Evolutionary conservation across 2,113 vertebrate genomes (phyloP), one percentile per base, ranked within the genome.

Genomic region (Pampusana beccarii): DNA sequence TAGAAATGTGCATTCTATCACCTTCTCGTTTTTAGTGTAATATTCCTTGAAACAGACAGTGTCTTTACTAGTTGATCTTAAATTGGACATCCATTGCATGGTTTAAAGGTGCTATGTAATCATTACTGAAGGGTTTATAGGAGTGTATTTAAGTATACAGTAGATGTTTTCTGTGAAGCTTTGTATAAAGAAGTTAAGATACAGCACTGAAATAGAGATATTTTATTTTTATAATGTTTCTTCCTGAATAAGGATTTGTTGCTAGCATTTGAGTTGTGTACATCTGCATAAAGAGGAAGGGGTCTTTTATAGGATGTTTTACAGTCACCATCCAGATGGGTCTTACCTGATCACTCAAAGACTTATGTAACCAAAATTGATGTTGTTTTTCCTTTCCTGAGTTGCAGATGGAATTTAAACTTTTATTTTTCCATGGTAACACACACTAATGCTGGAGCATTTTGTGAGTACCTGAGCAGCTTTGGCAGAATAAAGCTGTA

Each of bases 351-450:
- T 94, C 42, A 26, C 31, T 93, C 36, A 86, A 38, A 89, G 62
- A 60, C 50, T 88, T 88, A 34, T 0, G 16, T 57, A 71, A 80
- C 29, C 0, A 0, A 75, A 85, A 77, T 71, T 65, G 46, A 51
- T 70, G 29, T 75, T 86, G 16, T 60, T 86, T 95, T 67, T 78
- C 10, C 53, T 86, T 88, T 80, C 31, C 36, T 70, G 46, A 88
- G 33, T 57, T 78, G 54, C 28, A 44, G 73, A 85, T 29, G 34
- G 57, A 92, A 65, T 89, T 60, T 71, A 90, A 90, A 93, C 65
- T 78, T 84, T 53, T 81, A 14, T 64, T 94, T 97, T 92, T 38
- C 87, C 56, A 57, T 95, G 66, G 80, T 86, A 96, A 93, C 77
- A 33, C n/a, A 42, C 34, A 29, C 20, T 80, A 36, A 88, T 54